phyloP scores from a whole-genome alignment of 2,113 vertebrate species.

The Barnardius zonarius region DNA sequence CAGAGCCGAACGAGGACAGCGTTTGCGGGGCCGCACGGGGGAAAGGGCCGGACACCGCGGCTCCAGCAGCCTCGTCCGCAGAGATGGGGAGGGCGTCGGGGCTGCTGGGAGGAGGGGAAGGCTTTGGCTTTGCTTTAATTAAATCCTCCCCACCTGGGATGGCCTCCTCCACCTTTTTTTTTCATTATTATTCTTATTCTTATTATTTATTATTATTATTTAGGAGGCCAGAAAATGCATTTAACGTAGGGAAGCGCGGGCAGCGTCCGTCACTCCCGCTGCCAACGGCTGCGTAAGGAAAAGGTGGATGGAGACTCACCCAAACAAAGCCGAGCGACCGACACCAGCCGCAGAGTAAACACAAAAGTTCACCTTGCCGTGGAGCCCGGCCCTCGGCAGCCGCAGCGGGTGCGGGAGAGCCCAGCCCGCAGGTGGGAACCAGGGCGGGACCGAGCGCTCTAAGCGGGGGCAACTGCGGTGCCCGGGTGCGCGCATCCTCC shows the following conservation, averaged over 20 bases:
- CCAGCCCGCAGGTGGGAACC: not conserved
- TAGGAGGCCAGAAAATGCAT: accelerated
- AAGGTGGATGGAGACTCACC: not conserved
- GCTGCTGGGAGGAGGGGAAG: not conserved
- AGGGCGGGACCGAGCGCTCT: too few relatives aligned
- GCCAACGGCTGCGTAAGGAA: not conserved
- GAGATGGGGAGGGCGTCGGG: not conserved
- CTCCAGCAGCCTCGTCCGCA: not conserved
- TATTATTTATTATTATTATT: not conserved
- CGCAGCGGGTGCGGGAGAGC: not conserved
- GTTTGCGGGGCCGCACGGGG: not conserved
- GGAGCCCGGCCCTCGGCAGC: not conserved
- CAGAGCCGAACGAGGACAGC: not conserved
- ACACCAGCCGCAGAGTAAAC: not conserved
- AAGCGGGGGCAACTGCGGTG: not conserved
- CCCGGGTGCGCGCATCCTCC: not conserved
- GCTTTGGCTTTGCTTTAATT: not conserved
- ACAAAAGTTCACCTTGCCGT: not conserved
- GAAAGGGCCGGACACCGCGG: not conserved
- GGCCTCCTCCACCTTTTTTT: too few relatives aligned
- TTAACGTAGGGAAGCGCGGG: not conserved
- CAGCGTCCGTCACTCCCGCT: not conserved
- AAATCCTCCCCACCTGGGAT: not conserved
- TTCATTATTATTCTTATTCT: not conserved
- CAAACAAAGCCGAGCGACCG: not conserved